Conservation (phyloP, 2,888 invertebrate genomes). For the Hanleya hanleyi region DNA sequence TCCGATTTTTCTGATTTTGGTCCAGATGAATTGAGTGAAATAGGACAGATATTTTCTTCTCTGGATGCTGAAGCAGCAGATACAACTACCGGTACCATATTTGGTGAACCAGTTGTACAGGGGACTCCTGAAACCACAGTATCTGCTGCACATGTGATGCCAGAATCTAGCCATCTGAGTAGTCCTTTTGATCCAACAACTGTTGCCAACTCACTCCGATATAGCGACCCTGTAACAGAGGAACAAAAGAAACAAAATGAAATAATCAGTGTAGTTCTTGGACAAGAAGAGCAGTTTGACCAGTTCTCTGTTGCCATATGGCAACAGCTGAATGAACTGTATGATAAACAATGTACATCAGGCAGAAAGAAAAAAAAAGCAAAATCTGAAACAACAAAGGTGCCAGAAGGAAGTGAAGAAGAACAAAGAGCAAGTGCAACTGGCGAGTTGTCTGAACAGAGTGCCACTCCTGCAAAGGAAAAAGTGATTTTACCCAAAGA, state of each 20-base stretch:
- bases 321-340: background rate
- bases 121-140: too few species aligned
- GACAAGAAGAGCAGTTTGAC: background rate
- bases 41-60: background rate
- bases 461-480: too few species aligned
- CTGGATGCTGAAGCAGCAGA: background rate
- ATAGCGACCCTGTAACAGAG: background rate
- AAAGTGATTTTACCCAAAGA: background rate
- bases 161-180: too few species aligned
- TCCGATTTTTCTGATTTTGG: background rate
- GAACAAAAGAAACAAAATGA: background rate
- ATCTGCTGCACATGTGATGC: too few species aligned
- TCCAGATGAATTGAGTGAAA: background rate
- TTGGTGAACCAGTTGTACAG: background rate
- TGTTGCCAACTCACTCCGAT: background rate
- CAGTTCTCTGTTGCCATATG: background rate
- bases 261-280: background rate
- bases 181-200: background rate
- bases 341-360: background rate
- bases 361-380: background rate
- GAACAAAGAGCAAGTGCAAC: too few species aligned
- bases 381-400: too few species aligned
- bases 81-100: background rate
- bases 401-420: too few species aligned
- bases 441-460: too few species aligned